Base-by-base conservation (phyloP, 92 coral and sea anemone genomes). In the Desmophyllum pertusum region DNA sequence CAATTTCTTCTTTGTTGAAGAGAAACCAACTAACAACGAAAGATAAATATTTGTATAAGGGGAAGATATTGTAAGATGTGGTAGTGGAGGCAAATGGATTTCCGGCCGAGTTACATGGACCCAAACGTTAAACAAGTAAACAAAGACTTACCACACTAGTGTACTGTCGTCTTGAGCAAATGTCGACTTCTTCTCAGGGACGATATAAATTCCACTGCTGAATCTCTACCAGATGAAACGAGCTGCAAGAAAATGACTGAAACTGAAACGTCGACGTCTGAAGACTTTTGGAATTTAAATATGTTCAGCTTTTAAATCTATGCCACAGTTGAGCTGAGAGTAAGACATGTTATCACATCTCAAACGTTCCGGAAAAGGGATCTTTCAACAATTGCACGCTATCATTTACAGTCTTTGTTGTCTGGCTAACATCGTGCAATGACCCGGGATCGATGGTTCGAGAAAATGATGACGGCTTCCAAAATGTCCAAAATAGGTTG, bases 301-400 rank as follows among this genome's bases (percentile, higher is more conserved):
- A 2, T n/a, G 51, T 33, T 18, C 19, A 8, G 36, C 23, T 33
- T 18, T 5, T 17, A 29, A 29, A 4, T 19, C 63, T 21, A 25
- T 19, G 39, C 40, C 42, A 29, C 57, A 36, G 29, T 13, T 35
- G 38, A 59, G 25, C 40, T 15, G 9, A 10, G 1, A 17, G 82
- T n/a, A 14, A 43, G 11, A 42, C 48, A 64, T 19, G 70, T 46
- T 45, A 23, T 23, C 57, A 3, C 36, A 8, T 25, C 53, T n/a
- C 29, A 36, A 67, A 37, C 25, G 52, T 10, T 10, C 79, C 57
- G 43, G 79, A 39, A 39, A 50, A n/a, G 43, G 10, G 25, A 52
- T 33, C 79, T 27, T 64, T 80, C 75, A 35, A 37, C 76, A 80
- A 50, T 17, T 46, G 75, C 29, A 46, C 42, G 45, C 72, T 67